Percentiles rank a stretch among this genome's conserved stretches.
phyloP scores from a whole-genome alignment of 2,888 invertebrate species.

The Brachyptera putata region DNA sequence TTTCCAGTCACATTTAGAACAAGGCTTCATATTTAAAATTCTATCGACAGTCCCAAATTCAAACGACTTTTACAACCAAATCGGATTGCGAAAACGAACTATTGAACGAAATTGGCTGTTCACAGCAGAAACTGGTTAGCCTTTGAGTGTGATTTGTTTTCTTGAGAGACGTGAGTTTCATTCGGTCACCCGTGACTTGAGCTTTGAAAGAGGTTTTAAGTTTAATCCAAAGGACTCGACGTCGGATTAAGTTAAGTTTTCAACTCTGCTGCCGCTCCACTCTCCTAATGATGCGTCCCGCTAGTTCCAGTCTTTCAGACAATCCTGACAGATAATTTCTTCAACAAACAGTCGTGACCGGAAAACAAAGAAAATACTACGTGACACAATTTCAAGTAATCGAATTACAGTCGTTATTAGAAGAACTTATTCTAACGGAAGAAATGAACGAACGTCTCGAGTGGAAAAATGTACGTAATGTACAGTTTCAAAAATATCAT shows the following conservation, averaged over 20 bases:
- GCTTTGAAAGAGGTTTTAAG: conserved; percentile 2
- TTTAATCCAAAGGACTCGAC: not conserved
- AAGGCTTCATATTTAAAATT: not conserved
- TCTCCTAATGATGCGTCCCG: conserved; percentile 7
- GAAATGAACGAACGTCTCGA: too few species aligned
- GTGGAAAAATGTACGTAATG: too few species aligned
- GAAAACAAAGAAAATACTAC: too few species aligned
- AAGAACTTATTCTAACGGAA: too few species aligned
- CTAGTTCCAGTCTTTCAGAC: not conserved
- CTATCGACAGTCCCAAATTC: not conserved
- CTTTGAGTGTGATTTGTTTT: not conserved
- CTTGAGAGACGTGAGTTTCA: conserved; percentile 1
- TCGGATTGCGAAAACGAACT: not conserved
- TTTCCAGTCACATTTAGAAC: not conserved
- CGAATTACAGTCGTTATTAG: too few species aligned
- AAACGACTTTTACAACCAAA: not conserved
- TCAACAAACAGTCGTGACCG: not conserved
- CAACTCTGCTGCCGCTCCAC: not conserved
- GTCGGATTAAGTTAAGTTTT: not conserved
- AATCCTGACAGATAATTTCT: conserved; percentile 4
- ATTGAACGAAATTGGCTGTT: conserved; percentile 1
- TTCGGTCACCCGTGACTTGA: not conserved
- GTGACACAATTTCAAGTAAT: too few species aligned
- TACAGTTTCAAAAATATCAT: too few species aligned
- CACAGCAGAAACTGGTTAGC: too few species aligned